Evolutionary conservation across 1,140 invertebrate species (phyloP), one percentile per base, ranked within the genome.

Genomic region (Heterodera schachtii): DNA sequence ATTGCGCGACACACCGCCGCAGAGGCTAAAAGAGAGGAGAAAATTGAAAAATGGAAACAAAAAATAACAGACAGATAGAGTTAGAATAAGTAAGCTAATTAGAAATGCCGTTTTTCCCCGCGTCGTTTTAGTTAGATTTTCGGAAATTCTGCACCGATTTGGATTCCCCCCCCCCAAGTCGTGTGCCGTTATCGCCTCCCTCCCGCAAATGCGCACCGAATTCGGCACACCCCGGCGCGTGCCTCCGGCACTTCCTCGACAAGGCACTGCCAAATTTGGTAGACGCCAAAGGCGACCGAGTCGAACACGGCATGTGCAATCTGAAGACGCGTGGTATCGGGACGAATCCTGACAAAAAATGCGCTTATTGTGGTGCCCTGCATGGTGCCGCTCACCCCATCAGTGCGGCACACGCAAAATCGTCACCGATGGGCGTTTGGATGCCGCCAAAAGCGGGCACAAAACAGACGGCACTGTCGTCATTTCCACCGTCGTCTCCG

Each of bases 1-100:
- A 90, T 96, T 97, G 79, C 93, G 93, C 0, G 95, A 94, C 21
- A 98, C 95, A 46, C 96, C 96, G n/a, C 96, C 96, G 90, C 96
- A 95, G 66, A 95, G 92, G 85, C 95, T 96, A 71, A 3, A 69
- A 69, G 46, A 79, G 91, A 78, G 19, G n/a, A 80, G 81, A 52
- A 1, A 46, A 66, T 49, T 66, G 4, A 81, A 16, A 16, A 9
- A 0, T 47, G 31, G n/a, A 64, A 64, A 6, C 9, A 52, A 66
- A 8, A 52, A 52, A 52, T 0, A 6, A 8, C 49, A 52, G 11
- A 52, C 11, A 8, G 6, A 6, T 0, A 52, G 49, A 0, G 49
- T 6, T 52, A 8, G 49, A 8, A 11, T 52, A 31, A 31, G 31
- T 31, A 31, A 31, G 31, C 31, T 31, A 31, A 31, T 31, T 31